Evolutionary conservation across 2,113 vertebrate species (phyloP).

Genomic region (Synchiropus splendidus): DNA sequence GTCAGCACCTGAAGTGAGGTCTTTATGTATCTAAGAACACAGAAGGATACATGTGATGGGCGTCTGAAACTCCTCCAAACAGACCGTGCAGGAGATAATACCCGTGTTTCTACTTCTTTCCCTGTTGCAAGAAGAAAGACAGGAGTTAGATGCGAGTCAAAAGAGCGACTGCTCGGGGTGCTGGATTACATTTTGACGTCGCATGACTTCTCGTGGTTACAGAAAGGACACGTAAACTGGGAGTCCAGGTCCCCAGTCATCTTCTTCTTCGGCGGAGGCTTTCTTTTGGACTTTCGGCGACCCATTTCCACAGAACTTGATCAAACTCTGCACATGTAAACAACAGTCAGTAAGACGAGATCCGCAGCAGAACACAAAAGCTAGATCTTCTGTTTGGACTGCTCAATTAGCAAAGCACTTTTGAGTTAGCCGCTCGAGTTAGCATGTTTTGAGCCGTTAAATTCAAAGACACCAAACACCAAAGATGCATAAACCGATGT

Average conservation of each 20-base stretch:
- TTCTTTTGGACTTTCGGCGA: constrained; percentile 86
- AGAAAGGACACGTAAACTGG: constrained; percentile 90
- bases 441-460: constrained; percentile 24
- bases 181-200: constrained; percentile 82
- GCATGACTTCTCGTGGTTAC: constrained; percentile 91
- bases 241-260: constrained; percentile 84
- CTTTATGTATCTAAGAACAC: background rate
- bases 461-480: background rate
- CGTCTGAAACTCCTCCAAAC: constrained; percentile 91
- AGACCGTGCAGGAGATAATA: constrained; percentile 87
- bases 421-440: too few species aligned
- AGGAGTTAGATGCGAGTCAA: background rate
- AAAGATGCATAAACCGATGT: background rate
- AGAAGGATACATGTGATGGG: constrained; percentile 92
- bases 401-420: constrained; percentile 18
- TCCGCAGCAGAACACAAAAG: background rate
- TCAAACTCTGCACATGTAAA: background rate
- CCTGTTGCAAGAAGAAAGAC: constrained; percentile 57
- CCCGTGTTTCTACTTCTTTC: constrained; percentile 87
- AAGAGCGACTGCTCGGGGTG: background rate
- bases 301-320: constrained; percentile 63
- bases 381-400: too few species aligned
- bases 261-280: constrained; percentile 88
- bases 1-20: too few species aligned
- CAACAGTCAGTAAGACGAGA: background rate